Conservation (phyloP, 2,113 vertebrate genomes). For the Shinisaurus crocodilurus region DNA sequence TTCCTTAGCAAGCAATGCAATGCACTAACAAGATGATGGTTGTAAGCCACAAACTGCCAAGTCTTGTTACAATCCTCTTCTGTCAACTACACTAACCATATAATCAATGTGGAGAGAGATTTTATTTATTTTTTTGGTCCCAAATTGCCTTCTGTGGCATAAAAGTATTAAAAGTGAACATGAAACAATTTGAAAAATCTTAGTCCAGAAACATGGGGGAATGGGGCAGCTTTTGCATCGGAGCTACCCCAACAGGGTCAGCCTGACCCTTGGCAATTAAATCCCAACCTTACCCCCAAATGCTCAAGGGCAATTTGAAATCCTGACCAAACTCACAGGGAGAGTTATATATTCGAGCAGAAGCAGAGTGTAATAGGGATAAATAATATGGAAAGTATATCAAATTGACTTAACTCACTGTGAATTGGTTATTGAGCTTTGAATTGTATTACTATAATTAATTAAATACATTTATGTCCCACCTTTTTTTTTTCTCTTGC, state of each 20-base stretch:
- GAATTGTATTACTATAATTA: no score
- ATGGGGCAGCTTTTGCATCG: background rate
- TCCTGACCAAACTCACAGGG: background rate
- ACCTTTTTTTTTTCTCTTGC: no score
- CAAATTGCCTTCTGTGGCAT: conserved; percentile 3
- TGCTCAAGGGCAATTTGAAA: background rate
- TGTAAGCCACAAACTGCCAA: conserved; percentile 29
- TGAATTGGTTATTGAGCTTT: no score
- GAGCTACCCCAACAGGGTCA: background rate
- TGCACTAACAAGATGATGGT: conserved; percentile 28
- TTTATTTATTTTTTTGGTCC: background rate
- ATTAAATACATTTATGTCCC: no score
- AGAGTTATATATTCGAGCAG: background rate
- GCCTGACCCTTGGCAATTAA: background rate
- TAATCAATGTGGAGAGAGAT: background rate
- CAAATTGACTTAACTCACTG: no score
- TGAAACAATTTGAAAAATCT: background rate
- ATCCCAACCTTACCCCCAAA: background rate
- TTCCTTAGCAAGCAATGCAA: background rate
- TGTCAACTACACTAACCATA: conserved; percentile 9
- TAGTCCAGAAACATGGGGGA: background rate
- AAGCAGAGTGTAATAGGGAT: background rate
- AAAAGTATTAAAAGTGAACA: conserved; percentile 8
- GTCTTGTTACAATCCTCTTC: conserved; percentile 9
- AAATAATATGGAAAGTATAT: background rate